These are phyloP conservation scores for Pristionchus japonicus DNA, from an alignment of 2,888 invertebrate genomes.

Conservation along the genomic window DNA sequence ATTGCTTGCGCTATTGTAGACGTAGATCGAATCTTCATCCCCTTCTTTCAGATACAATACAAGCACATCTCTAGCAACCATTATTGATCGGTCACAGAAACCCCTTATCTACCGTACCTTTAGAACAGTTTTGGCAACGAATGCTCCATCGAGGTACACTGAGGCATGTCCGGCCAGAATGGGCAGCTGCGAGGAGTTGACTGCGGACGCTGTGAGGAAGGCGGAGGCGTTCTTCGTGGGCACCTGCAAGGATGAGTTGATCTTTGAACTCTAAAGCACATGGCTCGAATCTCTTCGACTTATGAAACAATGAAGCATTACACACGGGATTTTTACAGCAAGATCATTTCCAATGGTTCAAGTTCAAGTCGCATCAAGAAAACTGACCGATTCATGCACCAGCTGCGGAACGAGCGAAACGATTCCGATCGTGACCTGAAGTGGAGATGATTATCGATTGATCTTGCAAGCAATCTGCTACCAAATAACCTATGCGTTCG, in stretches of 20 bases:
- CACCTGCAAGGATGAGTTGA: slow-evolving; percentile 55
- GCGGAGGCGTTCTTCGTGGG: slow-evolving; percentile 71
- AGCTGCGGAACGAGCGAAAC: slow-evolving; percentile 75
- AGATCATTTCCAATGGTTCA: too few relatives aligned
- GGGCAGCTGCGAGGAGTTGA: slow-evolving; percentile 62
- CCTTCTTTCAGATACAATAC: neutral
- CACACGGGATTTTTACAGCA: too few relatives aligned
- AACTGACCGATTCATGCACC: slow-evolving; percentile 65
- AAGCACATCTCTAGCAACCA: neutral
- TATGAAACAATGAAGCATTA: too few relatives aligned
- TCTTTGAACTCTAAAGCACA: neutral
- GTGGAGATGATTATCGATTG: neutral
- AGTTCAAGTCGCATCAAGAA: neutral
- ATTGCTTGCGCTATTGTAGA: neutral
- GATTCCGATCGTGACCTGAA: slow-evolving; percentile 74
- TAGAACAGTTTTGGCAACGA: slow-evolving; percentile 58
- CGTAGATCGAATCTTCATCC: neutral
- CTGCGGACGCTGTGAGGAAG: slow-evolving; percentile 63
- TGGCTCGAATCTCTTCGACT: too few relatives aligned
- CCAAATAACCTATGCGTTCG: neutral
- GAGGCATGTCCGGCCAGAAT: slow-evolving; percentile 64
- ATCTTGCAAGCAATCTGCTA: slow-evolving; percentile 57
- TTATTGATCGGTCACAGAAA: neutral
- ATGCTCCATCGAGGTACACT: slow-evolving; percentile 65
- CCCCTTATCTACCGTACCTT: neutral